Evolutionary conservation across 2,797 vertebrate species (phyloP), one percentile per base, ranked within the genome.

Genomic region (Toxotes lorentzi): DNA sequence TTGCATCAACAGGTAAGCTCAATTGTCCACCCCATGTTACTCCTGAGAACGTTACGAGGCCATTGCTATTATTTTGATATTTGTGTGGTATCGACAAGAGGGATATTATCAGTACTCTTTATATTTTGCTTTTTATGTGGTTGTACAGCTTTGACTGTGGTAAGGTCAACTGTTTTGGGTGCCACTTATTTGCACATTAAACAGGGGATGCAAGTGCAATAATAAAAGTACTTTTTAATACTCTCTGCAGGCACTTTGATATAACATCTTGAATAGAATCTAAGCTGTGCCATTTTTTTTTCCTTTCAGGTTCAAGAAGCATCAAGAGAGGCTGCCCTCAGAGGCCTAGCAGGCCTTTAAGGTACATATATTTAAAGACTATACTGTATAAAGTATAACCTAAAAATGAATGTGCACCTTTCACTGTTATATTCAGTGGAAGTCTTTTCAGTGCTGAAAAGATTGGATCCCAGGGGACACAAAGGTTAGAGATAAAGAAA

Each of bases 1-100:
- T 82, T 75, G 95, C 92, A 61, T 76, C 85, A 81, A 90, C 93
- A 88, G 96, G 97, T 94, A 73, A 58, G 51, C 30, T 24, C 24
- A 54, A 7, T 30, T 4, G 14, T 54, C 51, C 27, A 17, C 5
- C 30, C 50, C 23, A 53, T 7, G 12, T 53, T 53, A 53, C 23
- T 14, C 50, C 50, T 27, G 23, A 27, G n/a, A 7, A 19, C 17
- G 17, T 45, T 45, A 17, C 0, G 43, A 17, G 3, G 16, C 16
- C 16, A 8, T 8, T 19, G 17, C 5, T 2, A 7, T 17, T 48
- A n/a, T 17, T 17, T 47, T 7, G 5, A 7, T 47, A 17, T 21
- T 47, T 47, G 45, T n/a, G n/a, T 14, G 12, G 40, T 5, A 4
- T 1, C 9, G 47, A 48, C 1, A 16, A 45, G 19, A 48, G 47